Percentiles rank a stretch among this genome's conserved stretches.
phyloP scores from a whole-genome alignment of 53 echinoderm and acorn worm species.

The Paracentrotus lividus region DNA sequence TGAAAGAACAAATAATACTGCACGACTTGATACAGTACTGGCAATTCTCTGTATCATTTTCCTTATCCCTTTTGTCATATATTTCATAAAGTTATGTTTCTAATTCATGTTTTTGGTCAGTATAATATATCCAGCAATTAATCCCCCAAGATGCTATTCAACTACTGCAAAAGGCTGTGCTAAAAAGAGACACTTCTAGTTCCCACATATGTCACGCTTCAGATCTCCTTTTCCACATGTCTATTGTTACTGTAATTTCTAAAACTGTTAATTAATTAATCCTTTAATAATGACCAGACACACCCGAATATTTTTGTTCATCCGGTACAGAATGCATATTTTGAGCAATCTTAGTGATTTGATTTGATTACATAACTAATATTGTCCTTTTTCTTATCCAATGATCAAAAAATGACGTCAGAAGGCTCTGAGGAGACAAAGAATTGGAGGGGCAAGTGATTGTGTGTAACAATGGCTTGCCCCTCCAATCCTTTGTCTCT shows the following conservation, averaged over 20 bases:
- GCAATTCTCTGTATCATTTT: not conserved
- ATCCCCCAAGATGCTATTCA: not conserved
- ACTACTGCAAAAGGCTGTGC: not conserved
- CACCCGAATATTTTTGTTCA: not conserved
- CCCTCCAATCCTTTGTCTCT: too few species aligned
- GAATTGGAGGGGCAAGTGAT: too few species aligned
- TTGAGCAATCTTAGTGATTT: too few species aligned
- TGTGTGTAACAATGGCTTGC: too few species aligned
- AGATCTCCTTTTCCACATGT: not conserved
- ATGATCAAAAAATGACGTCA: too few species aligned
- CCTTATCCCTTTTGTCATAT: not conserved
- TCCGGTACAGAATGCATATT: not conserved
- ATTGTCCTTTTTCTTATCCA: too few species aligned
- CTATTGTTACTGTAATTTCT: not conserved
- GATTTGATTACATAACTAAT: too few species aligned
- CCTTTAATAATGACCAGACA: not conserved
- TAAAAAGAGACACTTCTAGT: not conserved
- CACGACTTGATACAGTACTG: not conserved
- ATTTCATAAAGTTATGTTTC: too few species aligned
- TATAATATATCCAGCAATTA: not conserved
- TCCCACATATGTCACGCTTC: not conserved
- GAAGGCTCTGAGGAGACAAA: too few species aligned
- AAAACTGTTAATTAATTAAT: not conserved
- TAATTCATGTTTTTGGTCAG: not conserved
- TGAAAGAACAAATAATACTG: not conserved